Percentiles rank a stretch among this genome's conserved stretches.
phyloP scores from a whole-genome alignment of 2,888 invertebrate genomes.

The Pinctada fucata region DNA sequence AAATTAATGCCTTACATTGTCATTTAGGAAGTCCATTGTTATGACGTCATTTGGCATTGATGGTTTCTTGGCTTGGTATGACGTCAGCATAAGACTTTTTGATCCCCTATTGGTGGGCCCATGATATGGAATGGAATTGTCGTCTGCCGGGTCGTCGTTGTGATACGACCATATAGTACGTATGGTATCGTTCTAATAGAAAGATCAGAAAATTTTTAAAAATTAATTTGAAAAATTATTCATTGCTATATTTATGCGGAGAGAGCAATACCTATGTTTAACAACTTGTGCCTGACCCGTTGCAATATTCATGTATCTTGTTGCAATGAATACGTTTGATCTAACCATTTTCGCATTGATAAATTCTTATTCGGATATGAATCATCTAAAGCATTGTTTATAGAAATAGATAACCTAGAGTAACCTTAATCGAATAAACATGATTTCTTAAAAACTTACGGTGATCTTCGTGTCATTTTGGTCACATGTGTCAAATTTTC shows the following conservation, averaged over 20 bases:
- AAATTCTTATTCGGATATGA: too few relatives aligned
- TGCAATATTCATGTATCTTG: too few relatives aligned
- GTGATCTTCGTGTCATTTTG: conserved; percentile 52
- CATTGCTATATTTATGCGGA: too few relatives aligned
- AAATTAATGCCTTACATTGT: conserved; percentile 33
- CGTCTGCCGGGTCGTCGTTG: conserved; percentile 45
- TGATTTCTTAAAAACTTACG: conserved; percentile 36
- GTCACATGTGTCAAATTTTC: conserved; percentile 61
- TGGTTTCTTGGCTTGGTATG: not conserved
- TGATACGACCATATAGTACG: conserved; percentile 55
- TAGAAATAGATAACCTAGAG: too few relatives aligned
- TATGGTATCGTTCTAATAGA: conserved; percentile 51
- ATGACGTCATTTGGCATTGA: conserved; percentile 34
- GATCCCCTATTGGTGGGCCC: conserved; percentile 47
- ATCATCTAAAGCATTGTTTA: too few relatives aligned
- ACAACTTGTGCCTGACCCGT: too few relatives aligned
- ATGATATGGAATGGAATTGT: conserved; percentile 47
- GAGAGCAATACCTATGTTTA: too few relatives aligned
- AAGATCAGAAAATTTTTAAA: too few relatives aligned
- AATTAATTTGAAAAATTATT: too few relatives aligned
- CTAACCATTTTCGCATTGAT: too few relatives aligned
- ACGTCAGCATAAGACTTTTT: conserved; percentile 41
- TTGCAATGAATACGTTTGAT: too few relatives aligned
- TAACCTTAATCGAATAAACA: too few relatives aligned
- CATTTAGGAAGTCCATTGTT: conserved; percentile 48